A percentile compares a stretch with the other conserved stretches of the same genome.
phyloP scores from a whole-genome alignment of 2,113 vertebrate species.

The Microcebus ravelobensis region DNA sequence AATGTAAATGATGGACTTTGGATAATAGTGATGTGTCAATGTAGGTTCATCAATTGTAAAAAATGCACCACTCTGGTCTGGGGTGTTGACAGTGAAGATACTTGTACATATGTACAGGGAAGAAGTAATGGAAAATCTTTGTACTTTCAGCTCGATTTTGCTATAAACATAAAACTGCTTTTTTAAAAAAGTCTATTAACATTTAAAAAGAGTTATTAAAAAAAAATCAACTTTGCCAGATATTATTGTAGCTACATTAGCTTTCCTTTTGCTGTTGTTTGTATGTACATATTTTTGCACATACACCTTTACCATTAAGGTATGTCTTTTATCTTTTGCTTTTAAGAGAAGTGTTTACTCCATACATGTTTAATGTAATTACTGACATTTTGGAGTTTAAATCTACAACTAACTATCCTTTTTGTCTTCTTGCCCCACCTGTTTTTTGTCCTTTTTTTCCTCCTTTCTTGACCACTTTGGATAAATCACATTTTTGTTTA shows the following conservation, averaged over 20 bases:
- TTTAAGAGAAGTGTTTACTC: background rate
- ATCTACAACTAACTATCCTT: background rate
- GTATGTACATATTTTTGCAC: background rate
- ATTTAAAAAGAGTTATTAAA: too few relatives aligned
- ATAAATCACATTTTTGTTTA: background rate
- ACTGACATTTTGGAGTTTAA: background rate
- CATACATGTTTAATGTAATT: background rate
- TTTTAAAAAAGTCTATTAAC: too few relatives aligned
- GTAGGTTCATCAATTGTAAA: too few relatives aligned
- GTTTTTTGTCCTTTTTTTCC: background rate
- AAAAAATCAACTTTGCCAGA: too few relatives aligned
- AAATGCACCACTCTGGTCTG: too few relatives aligned
- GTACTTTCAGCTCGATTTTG: too few relatives aligned
- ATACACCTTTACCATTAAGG: background rate
- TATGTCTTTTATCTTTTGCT: background rate
- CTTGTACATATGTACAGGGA: too few relatives aligned
- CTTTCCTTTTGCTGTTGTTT: background rate
- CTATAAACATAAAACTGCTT: too few relatives aligned
- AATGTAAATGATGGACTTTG: too few relatives aligned
- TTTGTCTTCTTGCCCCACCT: background rate
- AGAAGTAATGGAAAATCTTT: too few relatives aligned
- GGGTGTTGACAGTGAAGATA: too few relatives aligned
- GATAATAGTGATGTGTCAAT: too few relatives aligned
- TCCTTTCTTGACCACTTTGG: background rate
- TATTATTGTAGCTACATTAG: background rate